Conservation (phyloP, 2,797 vertebrate species). For the Kryptolebias ocellatus region DNA sequence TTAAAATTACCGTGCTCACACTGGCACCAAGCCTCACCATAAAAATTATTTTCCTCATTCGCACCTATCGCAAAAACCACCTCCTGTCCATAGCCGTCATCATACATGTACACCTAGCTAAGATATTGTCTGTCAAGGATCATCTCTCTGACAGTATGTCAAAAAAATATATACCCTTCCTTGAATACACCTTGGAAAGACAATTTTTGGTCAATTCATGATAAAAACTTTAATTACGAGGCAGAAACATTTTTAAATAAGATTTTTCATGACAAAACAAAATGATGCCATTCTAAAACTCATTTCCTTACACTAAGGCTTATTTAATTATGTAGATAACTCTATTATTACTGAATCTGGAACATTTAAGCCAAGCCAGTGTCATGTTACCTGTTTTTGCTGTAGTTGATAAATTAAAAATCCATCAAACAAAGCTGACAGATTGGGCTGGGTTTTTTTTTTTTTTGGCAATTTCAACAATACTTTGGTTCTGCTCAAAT, state of each 20-base stretch:
- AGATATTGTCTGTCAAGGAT: constrained; percentile 42
- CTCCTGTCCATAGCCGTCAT: constrained; percentile 6
- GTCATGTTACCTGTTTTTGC: constrained; percentile 22
- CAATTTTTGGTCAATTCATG: not conserved
- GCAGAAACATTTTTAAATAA: no score
- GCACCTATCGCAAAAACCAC: constrained; percentile 45
- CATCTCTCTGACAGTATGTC: constrained; percentile 26
- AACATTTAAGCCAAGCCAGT: constrained; percentile 26
- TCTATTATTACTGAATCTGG: no score
- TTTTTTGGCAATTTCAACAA: constrained; percentile 24
- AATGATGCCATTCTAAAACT: no score
- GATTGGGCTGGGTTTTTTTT: constrained; percentile 18
- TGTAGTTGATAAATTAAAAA: constrained; percentile 47
- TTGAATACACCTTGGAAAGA: constrained; percentile 13
- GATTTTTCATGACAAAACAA: no score
- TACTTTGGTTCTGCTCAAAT: constrained; percentile 27
- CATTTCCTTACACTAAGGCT: no score
- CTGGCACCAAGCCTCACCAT: constrained; percentile 48
- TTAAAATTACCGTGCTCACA: constrained; percentile 68
- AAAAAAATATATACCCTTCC: constrained; percentile 13
- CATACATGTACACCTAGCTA: not conserved
- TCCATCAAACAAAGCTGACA: constrained; percentile 18
- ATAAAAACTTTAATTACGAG: not conserved
- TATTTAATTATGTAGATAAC: no score
- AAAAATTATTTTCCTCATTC: constrained; percentile 54